Conservation (phyloP, 2,797 vertebrate species). For the Prunella strophiata region DNA sequence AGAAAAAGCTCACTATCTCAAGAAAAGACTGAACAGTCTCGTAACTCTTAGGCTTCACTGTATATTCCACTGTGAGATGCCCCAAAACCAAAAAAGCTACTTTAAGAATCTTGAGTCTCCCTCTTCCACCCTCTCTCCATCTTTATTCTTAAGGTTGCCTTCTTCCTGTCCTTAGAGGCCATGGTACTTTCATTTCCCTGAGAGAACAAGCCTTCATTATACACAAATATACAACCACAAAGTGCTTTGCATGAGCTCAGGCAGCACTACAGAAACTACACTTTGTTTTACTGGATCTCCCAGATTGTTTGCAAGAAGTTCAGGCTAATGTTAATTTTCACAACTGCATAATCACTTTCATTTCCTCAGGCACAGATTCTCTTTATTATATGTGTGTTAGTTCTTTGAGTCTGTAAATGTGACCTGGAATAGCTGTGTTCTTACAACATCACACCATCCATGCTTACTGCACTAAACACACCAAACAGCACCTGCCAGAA, state of each 20-base stretch:
- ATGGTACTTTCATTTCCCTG: neutral
- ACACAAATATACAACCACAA: neutral
- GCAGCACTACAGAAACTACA: neutral
- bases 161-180: neutral
- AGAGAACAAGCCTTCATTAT: neutral
- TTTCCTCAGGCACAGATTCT: neutral
- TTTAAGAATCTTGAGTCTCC: neutral
- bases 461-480: neutral
- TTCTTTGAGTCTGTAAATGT: neutral
- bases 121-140: neutral
- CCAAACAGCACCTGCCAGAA: neutral
- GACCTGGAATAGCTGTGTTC: neutral
- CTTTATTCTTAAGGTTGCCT: neutral
- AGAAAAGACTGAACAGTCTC: neutral
- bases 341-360: neutral
- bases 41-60: neutral
- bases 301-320: neutral
- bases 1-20: neutral
- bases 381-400: neutral
- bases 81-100: neutral
- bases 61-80: neutral
- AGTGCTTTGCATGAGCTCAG: neutral
- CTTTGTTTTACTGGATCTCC: neutral
- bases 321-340: neutral
- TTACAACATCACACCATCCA: neutral